Evolutionary conservation across 2,888 invertebrate species (phyloP).

Genomic region (Calliphora vomitoria): DNA sequence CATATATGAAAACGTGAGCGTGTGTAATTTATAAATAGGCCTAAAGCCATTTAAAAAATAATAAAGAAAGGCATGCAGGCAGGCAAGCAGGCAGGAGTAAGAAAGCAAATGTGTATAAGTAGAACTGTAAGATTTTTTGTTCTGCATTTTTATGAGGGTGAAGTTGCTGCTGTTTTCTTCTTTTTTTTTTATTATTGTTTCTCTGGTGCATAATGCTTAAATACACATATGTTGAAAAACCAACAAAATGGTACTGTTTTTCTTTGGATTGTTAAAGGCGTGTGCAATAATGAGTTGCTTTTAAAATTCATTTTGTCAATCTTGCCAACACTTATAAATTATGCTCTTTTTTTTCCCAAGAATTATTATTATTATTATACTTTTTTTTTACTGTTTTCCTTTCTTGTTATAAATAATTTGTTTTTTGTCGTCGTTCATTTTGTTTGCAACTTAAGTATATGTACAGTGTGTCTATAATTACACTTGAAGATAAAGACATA

Average conservation of each 20-base stretch:
- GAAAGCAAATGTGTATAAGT: neutral
- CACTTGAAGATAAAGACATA: slow-evolving; percentile 72
- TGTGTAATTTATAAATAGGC: slow-evolving; percentile 69
- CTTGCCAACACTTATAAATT: slow-evolving; percentile 73
- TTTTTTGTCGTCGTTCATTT: neutral
- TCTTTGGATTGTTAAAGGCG: slow-evolving; percentile 50
- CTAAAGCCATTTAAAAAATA: slow-evolving; percentile 61
- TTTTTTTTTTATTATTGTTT: too few species aligned
- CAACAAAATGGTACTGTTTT: neutral
- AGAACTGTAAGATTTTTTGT: neutral
- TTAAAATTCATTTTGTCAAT: slow-evolving; percentile 74
- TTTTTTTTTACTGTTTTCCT: slow-evolving; percentile 36
- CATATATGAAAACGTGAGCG: neutral
- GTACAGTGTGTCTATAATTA: slow-evolving; percentile 71
- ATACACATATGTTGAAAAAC: slow-evolving; percentile 28
- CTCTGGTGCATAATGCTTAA: slow-evolving; percentile 9
- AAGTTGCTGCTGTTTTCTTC: slow-evolving; percentile 38
- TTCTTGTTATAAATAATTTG: slow-evolving; percentile 18
- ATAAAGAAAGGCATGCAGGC: neutral
- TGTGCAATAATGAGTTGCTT: slow-evolving; percentile 72
- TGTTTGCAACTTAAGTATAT: slow-evolving; percentile 39
- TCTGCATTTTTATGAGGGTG: slow-evolving; percentile 57
- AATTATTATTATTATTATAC: slow-evolving; percentile 17
- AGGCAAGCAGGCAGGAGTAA: neutral
- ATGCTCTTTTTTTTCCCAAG: slow-evolving; percentile 67